phyloP scores from a whole-genome alignment of 2,888 invertebrate genomes.

The Hirtodrosophila trivittata region DNA sequence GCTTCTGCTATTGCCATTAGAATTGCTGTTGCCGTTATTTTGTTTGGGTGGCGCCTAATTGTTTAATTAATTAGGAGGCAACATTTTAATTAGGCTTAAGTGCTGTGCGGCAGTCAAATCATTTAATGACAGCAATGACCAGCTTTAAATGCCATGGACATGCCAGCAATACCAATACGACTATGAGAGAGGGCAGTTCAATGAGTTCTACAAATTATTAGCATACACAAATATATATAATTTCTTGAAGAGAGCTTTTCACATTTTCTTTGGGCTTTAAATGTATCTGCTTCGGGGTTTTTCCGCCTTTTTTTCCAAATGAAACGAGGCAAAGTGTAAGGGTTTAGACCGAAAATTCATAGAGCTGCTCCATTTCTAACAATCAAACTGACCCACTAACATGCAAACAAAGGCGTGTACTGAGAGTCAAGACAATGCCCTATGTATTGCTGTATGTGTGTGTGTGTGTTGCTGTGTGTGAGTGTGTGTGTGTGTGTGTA shows the following conservation, averaged over 20 bases:
- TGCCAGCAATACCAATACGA: constrained; percentile 26
- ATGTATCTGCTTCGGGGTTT: too few relatives aligned
- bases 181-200: constrained; percentile 25
- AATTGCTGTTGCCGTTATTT: constrained; percentile 14
- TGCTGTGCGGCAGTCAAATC: constrained; percentile 61
- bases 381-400: constrained; percentile 55
- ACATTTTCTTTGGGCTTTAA: too few relatives aligned
- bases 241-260: too few relatives aligned
- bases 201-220: neutral
- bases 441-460: constrained; percentile 13
- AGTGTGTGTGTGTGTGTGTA: constrained; percentile 33
- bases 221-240: too few relatives aligned
- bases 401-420: constrained; percentile 70
- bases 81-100: constrained; percentile 77
- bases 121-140: constrained; percentile 52
- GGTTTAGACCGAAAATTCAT: constrained; percentile 10
- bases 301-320: too few relatives aligned
- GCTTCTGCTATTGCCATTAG: constrained; percentile 6
- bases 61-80: constrained; percentile 73
- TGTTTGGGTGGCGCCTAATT: constrained; percentile 46
- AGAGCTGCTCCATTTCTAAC: constrained; percentile 28
- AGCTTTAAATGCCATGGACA: constrained; percentile 58
- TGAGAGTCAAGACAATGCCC: constrained; percentile 63
- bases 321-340: neutral
- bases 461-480: constrained; percentile 10